Base-by-base conservation (phyloP, 2,888 invertebrate species). In the Teinopalpus imperialis region DNA sequence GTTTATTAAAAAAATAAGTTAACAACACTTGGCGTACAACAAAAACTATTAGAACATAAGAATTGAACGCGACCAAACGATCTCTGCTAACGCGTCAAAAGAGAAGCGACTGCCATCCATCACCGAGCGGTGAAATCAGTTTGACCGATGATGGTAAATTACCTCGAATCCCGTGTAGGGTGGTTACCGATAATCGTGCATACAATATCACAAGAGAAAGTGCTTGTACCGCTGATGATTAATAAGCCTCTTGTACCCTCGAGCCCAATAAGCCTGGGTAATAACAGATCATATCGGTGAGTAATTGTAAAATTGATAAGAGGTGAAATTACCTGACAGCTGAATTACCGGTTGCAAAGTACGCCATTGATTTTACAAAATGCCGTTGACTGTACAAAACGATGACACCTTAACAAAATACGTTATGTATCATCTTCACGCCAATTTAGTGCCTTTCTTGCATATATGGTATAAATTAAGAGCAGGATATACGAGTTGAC, bases 201-300 rank as follows among this genome's bases (percentile, higher is more conserved):
- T 56, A 77, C 75, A 81, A 81, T 79, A 63, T 63, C 66, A 63
- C 60, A 48, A 54, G 82, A 70, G 85, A 86, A 86, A 85, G 82
- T 73, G 61, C 60, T 66, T 57, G 64, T n/a, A n/a, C n/a, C n/a
- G n/a, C n/a, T 62, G 59, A 69, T 77, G 76, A 82, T 83, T 81
- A 80, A 82, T 79, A 34, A 72, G 70, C 60, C 57, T 66, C 51
- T 49, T 56, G 59, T 64, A 67, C 65, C 75, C 76, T 57, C 64
- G 52, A 68, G 78, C 72, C 66, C 68, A 63, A 70, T 73, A 77
- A 68, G 74, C 67, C 67, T 69, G 62, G n/a, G 57, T 74, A 81
- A 80, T 79, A 79, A 76, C 79, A 74, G 68, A 81, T 74, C 71
- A 65, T 68, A 66, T 66, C 64, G 58, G 29, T 64, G 63, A 56